Conservation (phyloP, 2,797 vertebrate genomes). For the Neostethus bicornis region DNA sequence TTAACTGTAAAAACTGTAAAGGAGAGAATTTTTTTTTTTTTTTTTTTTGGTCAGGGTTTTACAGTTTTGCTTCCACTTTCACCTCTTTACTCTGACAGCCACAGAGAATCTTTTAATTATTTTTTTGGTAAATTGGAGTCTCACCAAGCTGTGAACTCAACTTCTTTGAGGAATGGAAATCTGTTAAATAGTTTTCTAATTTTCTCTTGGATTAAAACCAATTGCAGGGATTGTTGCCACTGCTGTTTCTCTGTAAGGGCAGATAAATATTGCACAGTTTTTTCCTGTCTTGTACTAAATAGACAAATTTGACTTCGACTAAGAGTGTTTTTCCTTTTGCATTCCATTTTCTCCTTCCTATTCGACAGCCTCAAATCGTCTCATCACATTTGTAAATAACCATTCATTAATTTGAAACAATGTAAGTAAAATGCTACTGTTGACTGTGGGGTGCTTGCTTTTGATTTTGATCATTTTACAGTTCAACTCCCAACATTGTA, state of each 20-base stretch:
- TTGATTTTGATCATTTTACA: slow-evolving; percentile 68
- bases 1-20: slow-evolving; percentile 80
- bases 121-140: slow-evolving; percentile 41
- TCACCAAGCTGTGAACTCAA: slow-evolving; percentile 61
- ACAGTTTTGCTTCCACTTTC: slow-evolving; percentile 73
- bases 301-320: slow-evolving; percentile 67
- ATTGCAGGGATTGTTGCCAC: slow-evolving; percentile 91
- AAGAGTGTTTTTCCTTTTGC: slow-evolving; percentile 58
- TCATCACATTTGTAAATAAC: slow-evolving; percentile 77
- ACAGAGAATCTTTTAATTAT: slow-evolving; percentile 34
- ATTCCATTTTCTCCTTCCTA: slow-evolving; percentile 73
- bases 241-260: slow-evolving; percentile 85
- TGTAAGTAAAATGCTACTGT: slow-evolving; percentile 82
- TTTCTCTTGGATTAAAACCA: slow-evolving; percentile 79
- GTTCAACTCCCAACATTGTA: slow-evolving; percentile 70
- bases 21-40: slow-evolving; percentile 59
- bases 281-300: slow-evolving; percentile 66
- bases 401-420: slow-evolving; percentile 74
- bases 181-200: slow-evolving; percentile 67
- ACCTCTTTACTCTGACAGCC: slow-evolving; percentile 54
- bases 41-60: slow-evolving; percentile 39
- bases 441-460: slow-evolving; percentile 79
- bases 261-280: slow-evolving; percentile 89
- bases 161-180: slow-evolving; percentile 69
- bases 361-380: slow-evolving; percentile 68